A percentile compares a stretch with the other conserved stretches of the same genome.
phyloP scores from a whole-genome alignment of 2,888 invertebrate species.

The Cyclophora albipunctata region DNA sequence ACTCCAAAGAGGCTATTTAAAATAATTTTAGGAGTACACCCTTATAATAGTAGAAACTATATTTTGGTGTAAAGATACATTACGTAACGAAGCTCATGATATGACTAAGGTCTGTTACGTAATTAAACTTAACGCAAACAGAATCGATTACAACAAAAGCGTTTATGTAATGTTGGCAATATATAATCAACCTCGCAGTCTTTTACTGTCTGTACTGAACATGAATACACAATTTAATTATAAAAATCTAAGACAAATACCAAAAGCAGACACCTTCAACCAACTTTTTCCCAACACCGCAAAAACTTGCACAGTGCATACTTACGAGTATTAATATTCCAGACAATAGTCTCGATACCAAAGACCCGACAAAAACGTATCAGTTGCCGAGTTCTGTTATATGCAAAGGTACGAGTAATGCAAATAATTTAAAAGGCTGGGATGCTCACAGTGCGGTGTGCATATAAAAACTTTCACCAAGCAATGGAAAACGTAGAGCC shows the following conservation, averaged over 20 bases:
- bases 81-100: too few relatives aligned
- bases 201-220: too few relatives aligned
- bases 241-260: too few relatives aligned
- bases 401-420: constrained; percentile 48
- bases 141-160: too few relatives aligned
- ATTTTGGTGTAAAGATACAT: background rate
- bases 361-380: constrained; percentile 35
- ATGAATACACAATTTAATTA: too few relatives aligned
- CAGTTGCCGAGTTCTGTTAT: constrained; percentile 23
- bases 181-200: too few relatives aligned
- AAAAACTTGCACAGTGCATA: too few relatives aligned
- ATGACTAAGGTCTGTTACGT: too few relatives aligned
- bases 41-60: background rate
- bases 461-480: constrained; percentile 63
- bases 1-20: constrained; percentile 28
- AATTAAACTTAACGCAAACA: too few relatives aligned
- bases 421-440: constrained; percentile 58
- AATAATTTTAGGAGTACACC: constrained; percentile 19
- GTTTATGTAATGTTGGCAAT: too few relatives aligned
- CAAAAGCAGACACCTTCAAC: too few relatives aligned
- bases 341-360: constrained; percentile 21
- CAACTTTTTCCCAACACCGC: too few relatives aligned
- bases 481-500: constrained; percentile 50
- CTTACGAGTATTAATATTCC: background rate
- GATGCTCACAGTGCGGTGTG: constrained; percentile 24